phyloP scores from a whole-genome alignment of 1,140 invertebrate genomes.

The Drosophila dunni region DNA sequence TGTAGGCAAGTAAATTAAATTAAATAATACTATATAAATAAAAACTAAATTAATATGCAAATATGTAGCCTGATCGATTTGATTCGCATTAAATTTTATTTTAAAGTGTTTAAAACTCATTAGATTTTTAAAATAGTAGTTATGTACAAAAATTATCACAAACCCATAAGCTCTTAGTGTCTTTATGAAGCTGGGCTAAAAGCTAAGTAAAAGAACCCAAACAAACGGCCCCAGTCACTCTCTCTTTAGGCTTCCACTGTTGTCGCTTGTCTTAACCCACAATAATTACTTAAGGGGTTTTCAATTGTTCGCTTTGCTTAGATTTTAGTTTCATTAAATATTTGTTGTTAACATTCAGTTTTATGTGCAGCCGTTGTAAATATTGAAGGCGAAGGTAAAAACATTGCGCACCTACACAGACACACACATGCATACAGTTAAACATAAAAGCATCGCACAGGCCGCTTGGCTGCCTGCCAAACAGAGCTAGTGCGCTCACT shows the following conservation, averaged over 20 bases:
- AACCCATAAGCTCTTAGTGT: no score
- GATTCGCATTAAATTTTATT: no score
- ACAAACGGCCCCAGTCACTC: constrained; percentile 3
- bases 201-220: constrained; percentile 31
- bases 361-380: constrained; percentile 40
- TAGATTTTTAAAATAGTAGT: no score
- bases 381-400: constrained; percentile 49
- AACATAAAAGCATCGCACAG: constrained; percentile 40
- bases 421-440: constrained; percentile 2
- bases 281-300: constrained; percentile 53
- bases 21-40: no score
- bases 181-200: neutral
- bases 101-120: no score
- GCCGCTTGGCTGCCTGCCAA: constrained; percentile 41
- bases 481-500: constrained; percentile 25
- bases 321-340: constrained; percentile 61
- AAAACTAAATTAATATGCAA: no score
- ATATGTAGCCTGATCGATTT: no score
- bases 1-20: no score
- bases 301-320: constrained; percentile 51
- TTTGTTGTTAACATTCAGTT: constrained; percentile 53
- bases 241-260: neutral
- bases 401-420: constrained; percentile 7
- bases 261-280: neutral
- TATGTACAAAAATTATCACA: no score